A percentile compares a stretch with the other conserved stretches of the same genome.
phyloP scores from a whole-genome alignment of 2,797 vertebrate species.

The Lerista edwardsae region DNA sequence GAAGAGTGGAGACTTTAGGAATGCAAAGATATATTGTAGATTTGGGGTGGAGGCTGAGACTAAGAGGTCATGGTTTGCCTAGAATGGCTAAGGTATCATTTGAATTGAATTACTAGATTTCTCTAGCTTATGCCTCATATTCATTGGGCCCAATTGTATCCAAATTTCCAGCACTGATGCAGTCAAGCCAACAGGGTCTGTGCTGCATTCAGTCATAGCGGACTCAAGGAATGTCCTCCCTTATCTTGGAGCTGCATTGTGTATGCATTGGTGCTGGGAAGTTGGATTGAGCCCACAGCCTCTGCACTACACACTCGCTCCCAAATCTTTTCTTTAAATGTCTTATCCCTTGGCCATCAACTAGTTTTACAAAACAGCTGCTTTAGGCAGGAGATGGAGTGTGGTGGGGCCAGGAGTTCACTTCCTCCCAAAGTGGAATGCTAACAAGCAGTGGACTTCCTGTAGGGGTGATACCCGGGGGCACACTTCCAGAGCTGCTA shows the following conservation, averaged over 20 bases:
- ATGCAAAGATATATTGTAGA: background rate
- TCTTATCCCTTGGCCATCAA: conserved; percentile 25
- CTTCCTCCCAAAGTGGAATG: background rate
- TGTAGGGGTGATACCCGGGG: no score
- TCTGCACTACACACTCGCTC: background rate
- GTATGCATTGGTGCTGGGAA: no score
- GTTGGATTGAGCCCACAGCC: background rate
- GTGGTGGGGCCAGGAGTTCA: background rate
- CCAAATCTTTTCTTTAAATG: conserved; percentile 48
- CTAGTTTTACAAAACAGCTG: background rate
- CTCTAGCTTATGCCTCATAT: background rate
- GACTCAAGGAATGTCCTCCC: no score
- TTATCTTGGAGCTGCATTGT: no score
- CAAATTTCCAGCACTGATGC: no score
- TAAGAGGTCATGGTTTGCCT: background rate
- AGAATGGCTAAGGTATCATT: background rate
- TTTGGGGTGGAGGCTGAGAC: no score
- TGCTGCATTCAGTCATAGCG: no score
- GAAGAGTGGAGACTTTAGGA: background rate
- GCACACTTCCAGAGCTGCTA: no score
- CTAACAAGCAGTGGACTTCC: no score
- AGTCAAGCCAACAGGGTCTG: no score
- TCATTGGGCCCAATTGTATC: no score
- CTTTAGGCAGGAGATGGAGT: background rate
- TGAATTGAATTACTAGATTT: background rate